Evolutionary conservation across 92 coral and sea anemone species (phyloP).

Genomic region (Montipora capitata): DNA sequence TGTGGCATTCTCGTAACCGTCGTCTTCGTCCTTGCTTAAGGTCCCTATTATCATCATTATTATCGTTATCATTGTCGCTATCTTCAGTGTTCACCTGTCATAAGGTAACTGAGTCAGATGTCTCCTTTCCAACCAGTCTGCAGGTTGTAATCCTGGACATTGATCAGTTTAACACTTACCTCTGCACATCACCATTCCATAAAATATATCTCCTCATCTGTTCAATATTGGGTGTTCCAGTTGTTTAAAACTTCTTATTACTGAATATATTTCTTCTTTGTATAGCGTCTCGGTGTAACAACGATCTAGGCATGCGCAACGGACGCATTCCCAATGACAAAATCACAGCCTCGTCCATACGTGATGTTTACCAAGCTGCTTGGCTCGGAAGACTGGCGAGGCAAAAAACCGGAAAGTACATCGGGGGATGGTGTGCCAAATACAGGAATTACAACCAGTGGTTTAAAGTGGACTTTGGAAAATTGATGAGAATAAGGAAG

Average conservation of each 20-base stretch:
- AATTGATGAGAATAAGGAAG: conserved; percentile 69
- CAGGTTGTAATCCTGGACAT: not conserved
- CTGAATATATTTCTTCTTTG: not conserved
- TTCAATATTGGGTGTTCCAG: too few species aligned
- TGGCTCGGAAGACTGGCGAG: conserved; percentile 75
- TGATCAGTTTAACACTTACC: too few species aligned
- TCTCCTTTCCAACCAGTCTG: not conserved
- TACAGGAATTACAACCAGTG: conserved; percentile 85
- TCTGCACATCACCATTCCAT: too few species aligned
- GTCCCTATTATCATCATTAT: too few species aligned
- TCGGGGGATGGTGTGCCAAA: conserved; percentile 90
- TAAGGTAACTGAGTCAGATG: too few species aligned
- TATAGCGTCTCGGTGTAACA: conserved; percentile 64
- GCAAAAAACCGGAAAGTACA: conserved; percentile 67
- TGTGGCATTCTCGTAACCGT: too few species aligned
- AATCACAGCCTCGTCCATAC: conserved; percentile 76
- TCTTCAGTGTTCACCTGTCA: too few species aligned
- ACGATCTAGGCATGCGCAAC: conserved; percentile 71
- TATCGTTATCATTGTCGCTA: too few species aligned
- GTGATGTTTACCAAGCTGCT: conserved; percentile 60
- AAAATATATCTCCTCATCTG: too few species aligned
- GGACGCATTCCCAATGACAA: conserved; percentile 68
- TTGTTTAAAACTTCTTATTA: not conserved
- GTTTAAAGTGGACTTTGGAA: conserved; percentile 85
- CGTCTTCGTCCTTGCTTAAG: too few species aligned